These are phyloP conservation scores for Latrodectus elegans DNA, from an alignment of 2,888 invertebrate species.

Conservation along the genomic window DNA sequence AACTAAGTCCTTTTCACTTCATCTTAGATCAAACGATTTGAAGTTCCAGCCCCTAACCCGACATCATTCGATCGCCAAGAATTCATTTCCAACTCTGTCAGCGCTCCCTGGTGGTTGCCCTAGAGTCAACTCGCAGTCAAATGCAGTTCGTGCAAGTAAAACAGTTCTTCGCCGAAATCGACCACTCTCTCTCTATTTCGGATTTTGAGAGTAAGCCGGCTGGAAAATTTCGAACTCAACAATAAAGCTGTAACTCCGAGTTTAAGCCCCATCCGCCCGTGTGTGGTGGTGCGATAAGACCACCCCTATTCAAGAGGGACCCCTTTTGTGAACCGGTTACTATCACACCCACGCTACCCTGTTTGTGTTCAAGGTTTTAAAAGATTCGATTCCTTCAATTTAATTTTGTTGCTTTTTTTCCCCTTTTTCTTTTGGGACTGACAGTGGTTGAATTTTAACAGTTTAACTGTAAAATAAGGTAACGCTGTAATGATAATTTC, in stretches of 20 bases:
- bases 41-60: background rate
- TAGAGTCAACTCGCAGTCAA: conserved; percentile 1
- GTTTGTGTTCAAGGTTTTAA: conserved; percentile 38
- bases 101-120: background rate
- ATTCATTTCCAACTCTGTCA: conserved; percentile 1
- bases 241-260: conserved; percentile 55
- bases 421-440: too few relatives aligned
- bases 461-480: too few relatives aligned
- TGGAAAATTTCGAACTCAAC: conserved; percentile 17
- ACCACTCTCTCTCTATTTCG: background rate
- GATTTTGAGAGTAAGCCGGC: background rate
- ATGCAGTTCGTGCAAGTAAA: background rate
- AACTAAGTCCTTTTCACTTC: too few relatives aligned
- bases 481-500: too few relatives aligned
- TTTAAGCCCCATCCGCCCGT: conserved; percentile 27
- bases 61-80: background rate
- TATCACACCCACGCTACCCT: conserved; percentile 6
- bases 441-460: too few relatives aligned
- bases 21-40: background rate
- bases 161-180: background rate
- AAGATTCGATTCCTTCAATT: conserved; percentile 17
- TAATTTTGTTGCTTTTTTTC: background rate
- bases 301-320: conserved; percentile 30
- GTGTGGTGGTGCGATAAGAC: conserved; percentile 62
- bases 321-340: conserved; percentile 21